Base-by-base conservation (phyloP, 2,888 invertebrate species). In the Allophyes oxyacanthae region DNA sequence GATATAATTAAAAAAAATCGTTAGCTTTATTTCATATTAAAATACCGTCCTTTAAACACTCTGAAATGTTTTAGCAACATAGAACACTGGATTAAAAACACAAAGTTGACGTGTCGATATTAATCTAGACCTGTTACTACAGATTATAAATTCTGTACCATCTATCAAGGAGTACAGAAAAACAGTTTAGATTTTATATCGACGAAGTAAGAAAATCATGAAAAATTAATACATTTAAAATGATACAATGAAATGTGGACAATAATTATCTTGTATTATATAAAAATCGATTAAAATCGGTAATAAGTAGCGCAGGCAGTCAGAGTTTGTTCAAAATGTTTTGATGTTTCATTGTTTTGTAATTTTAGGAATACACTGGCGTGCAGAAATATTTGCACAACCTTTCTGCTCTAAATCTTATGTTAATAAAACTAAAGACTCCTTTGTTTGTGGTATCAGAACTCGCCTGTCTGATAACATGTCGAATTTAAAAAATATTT, bases 271-370 rank as follows among this genome's bases (percentile, higher is more conserved):
- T 26, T 48, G 38, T 62, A 49, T 42, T 42, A 49, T 53, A 37
- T 42, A 49, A 59, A 46, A 36, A 41, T 37, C 43, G 37, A 8
- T 13, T n/a, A n/a, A n/a, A n/a, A n/a, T n/a, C n/a, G 7, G 14
- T 42, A 51, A 51, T 33, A 25, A 64, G 42, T 8, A 33, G n/a
- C 11, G 33, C 33, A 33, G 33, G 9, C 11, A 6, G 14, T 49
- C 26, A 56, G 25, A 26, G 13, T 13, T 56, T 54, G 49, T 53
- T 32, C 28, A 26, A 10, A 70, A 75, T 74, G 75, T 81, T 72
- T 57, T 71, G 79, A 75, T 75, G 36, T 73, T 82, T 79, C 79
- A 74, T 79, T 79, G 54, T 72, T 72, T 58, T 30, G 42, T 45
- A 49, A 49, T 49, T 28, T 64, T 33, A n/a, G 51, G 56, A 40